Base-by-base conservation (phyloP, 2,113 vertebrate genomes). In the Rhabdornis inornatus region DNA sequence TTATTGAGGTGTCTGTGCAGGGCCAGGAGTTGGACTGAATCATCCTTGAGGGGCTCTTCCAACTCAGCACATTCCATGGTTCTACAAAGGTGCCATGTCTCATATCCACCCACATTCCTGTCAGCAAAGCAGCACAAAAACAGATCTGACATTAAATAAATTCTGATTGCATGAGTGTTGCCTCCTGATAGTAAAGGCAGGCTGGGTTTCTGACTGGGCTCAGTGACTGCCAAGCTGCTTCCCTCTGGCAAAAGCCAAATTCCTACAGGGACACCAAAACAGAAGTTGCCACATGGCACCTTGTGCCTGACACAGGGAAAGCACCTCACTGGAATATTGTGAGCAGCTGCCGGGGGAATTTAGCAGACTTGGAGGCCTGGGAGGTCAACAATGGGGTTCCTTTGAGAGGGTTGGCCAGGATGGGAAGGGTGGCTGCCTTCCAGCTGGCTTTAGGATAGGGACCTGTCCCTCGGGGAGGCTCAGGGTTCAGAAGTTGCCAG, bases 101-200 rank as follows among this genome's bases (percentile, higher is more conserved):
- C 56, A 0, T 9, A 25, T 7, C 5, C n/a, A 25, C 42, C 50
- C 11, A 1, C 37, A 3, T 55, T 56, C 63, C 56, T n/a, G 11
- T n/a, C 59, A 13, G 24, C 15, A 30, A 33, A 53, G 19, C 45
- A n/a, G 33, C 3, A 37, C 24, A 66, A 42, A 70, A 28, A 15
- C 23, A 77, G 33, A 1, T 2, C 8, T 9, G 55, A 3, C 27
- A 31, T 35, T 35, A 13, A 45, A 33, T 28, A 28, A 40, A 64
- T 14, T 3, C 25, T 1, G 1, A 5, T 20, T 45, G 10, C 2
- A 0, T 52, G 24, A 31, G 35, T 11, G 39, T 47, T 74, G 33
- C 30, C 80, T 90, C 33, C 76, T 49, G 14, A 19, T 30, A 33
- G 50, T 21, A 35, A 89, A 77, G 31, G 25, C 72, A 42, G 50